These are phyloP conservation scores for Syngnathus typhle DNA, from an alignment of 2,113 vertebrate species.

Conservation along the genomic window DNA sequence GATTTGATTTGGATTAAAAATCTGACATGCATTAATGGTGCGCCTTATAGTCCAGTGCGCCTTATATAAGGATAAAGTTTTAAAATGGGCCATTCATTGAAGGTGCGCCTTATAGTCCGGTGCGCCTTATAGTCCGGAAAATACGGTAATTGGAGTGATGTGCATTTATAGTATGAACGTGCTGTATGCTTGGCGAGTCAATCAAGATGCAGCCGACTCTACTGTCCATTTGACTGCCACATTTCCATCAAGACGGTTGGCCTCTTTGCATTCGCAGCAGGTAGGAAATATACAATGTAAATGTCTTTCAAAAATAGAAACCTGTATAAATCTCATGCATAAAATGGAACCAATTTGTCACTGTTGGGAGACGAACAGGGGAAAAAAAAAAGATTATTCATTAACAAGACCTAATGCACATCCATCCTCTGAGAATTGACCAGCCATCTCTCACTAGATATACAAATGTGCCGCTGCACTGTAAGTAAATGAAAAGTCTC, in stretches of 20 bases:
- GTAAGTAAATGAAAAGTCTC: conserved; percentile 52
- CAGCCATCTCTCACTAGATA: conserved; percentile 45
- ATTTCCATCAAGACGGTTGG: conserved; percentile 37
- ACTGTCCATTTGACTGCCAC: conserved; percentile 49
- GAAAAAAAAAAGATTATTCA: conserved; percentile 37
- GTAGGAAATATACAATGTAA: conserved; percentile 30
- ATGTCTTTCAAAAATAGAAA: conserved; percentile 59
- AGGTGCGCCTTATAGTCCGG: no score
- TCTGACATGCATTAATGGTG: no score
- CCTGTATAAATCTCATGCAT: conserved; percentile 49
- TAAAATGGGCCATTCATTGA: no score
- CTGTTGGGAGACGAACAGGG: conserved; percentile 35
- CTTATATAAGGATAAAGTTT: no score
- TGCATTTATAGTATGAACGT: background rate
- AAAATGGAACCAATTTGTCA: conserved; percentile 55
- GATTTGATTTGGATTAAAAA: no score
- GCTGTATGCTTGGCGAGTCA: background rate
- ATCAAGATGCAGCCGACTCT: conserved; percentile 10
- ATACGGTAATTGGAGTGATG: no score
- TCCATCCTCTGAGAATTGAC: conserved; percentile 44
- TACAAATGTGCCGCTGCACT: conserved; percentile 45
- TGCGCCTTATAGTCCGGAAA: no score
- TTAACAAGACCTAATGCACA: conserved; percentile 58
- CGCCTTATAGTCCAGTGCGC: no score
- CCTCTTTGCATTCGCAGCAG: conserved; percentile 32